Base-by-base conservation (phyloP, 2,888 invertebrate genomes). In the Heliconius erato region DNA sequence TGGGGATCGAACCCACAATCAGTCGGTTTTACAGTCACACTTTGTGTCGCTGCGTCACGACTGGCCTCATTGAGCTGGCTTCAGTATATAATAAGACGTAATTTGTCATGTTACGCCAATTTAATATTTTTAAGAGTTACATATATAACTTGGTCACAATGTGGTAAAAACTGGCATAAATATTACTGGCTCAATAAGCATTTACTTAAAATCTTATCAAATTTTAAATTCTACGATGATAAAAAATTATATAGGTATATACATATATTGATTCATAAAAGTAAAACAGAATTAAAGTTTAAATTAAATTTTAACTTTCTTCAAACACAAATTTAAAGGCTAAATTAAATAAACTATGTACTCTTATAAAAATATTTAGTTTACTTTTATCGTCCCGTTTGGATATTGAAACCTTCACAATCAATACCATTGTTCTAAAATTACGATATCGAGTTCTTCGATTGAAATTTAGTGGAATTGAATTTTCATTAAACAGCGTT, bases 371-470 rank as follows among this genome's bases (percentile, higher is more conserved):
- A 59, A 59, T 59, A 26, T 11, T 65, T 65, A n/a, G 12, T 44
- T 4, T 44, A 72, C 16, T 44, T 72, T 16, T 44, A 72, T 7
- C n/a, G 44, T 26, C 44, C 35, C 71, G 44, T 16, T 35, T 44
- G n/a, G 71, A 44, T 14, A n/a, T 44, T 44, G 26, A 44, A 26
- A 72, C 71, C 2, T 72, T 72, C 71, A 72, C 6, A 44, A 72
- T 72, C 71, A 28, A 72, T 72, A 72, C 71, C 44, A 44, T n/a
- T 44, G 71, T 44, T 72, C 71, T 72, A 72, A 72, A 72, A 72
- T 44, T 72, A 44, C 44, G 40, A 44, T 72, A 44, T 44, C 71
- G 44, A 7, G 6, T 44, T 44, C 40, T 40, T 26, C 71, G 35
- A 40, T 71, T 71, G 14, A 7, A 44, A 26, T 26, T 72, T 72